Percentiles rank a stretch among this genome's conserved stretches.
Conservation (phyloP, 2,797 vertebrate species). For the Pseudotriccus pelzelni region DNA sequence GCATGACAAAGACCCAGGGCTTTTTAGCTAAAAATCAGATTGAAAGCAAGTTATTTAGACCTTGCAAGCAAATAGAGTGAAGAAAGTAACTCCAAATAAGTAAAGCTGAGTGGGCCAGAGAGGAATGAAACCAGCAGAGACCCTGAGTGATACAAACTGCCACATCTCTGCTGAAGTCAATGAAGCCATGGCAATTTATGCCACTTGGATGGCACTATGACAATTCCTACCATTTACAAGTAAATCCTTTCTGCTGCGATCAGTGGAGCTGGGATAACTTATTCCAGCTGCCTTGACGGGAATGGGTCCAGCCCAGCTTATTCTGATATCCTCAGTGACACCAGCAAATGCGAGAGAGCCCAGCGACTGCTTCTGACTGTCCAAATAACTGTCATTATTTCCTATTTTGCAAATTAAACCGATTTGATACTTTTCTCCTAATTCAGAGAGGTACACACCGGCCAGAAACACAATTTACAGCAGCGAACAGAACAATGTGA, state of each 20-base stretch:
- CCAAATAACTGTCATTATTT: not conserved
- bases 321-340: not conserved
- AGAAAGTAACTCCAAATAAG: conserved; percentile 14
- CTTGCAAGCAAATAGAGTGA: conserved; percentile 22
- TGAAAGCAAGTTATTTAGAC: conserved; percentile 18
- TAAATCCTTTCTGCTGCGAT: not conserved
- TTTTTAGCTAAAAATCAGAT: conserved; percentile 39
- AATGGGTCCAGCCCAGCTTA: not conserved
- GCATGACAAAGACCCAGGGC: not conserved
- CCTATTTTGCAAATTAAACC: not conserved
- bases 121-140: conserved; percentile 14
- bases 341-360: not conserved
- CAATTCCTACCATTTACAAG: not conserved
- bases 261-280: not conserved
- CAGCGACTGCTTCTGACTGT: not conserved
- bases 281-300: not conserved
- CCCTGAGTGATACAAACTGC: not conserved
- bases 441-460: not conserved
- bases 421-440: not conserved
- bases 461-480: not conserved
- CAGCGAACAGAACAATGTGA: not conserved
- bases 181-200: conserved; percentile 17
- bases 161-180: not conserved
- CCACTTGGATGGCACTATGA: not conserved
- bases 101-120: conserved; percentile 45